Evolutionary conservation across 1,140 invertebrate genomes (phyloP), one percentile per base, ranked within the genome.

Genomic region (Trichoplusia ni): DNA sequence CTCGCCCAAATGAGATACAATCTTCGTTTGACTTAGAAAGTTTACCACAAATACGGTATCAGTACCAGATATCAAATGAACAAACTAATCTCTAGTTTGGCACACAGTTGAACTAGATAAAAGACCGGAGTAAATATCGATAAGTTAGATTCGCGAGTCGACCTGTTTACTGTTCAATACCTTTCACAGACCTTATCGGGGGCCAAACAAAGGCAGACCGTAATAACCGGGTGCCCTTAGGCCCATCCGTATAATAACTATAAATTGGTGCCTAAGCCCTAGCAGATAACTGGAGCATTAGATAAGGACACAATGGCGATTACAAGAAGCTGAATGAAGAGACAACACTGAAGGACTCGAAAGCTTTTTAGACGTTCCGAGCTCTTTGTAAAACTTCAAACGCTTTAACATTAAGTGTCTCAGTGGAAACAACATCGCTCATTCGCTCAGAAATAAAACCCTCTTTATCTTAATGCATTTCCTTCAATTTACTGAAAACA

Each of bases 341-440:
- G 68, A 81, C 73, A 77, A 75, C 38, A 61, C 40, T 49, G 60
- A 16, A 23, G 37, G 37, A 56, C 51, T 68, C 54, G 54, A 76
- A 68, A 71, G 68, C 67, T 67, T 71, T 70, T 70, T 66, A 62
- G 56, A 67, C 60, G 35, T 58, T 60, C 31, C 54, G 7, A 23
- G 66, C 75, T n/a, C 72, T 81, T 81, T 80, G 74, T 81, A 59
- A 68, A 77, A 79, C 73, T 82, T 82, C 69, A 73, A 79, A 74
- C 75, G 73, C 70, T 79, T 75, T 73, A 75, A 77, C 73, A 35
- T 70, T 69, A 80, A 83, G 77, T 79, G 81, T 75, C 77, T 75
- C 65, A 66, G 58, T 44, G 69, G 40, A 69, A 66, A 71, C 58
- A 72, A 72, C 73, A 67, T 69, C 56, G 67, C 59, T 78, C 68